Evolutionary conservation across 2,113 vertebrate genomes (phyloP).

Genomic region (Hemibagrus wyckioides): DNA sequence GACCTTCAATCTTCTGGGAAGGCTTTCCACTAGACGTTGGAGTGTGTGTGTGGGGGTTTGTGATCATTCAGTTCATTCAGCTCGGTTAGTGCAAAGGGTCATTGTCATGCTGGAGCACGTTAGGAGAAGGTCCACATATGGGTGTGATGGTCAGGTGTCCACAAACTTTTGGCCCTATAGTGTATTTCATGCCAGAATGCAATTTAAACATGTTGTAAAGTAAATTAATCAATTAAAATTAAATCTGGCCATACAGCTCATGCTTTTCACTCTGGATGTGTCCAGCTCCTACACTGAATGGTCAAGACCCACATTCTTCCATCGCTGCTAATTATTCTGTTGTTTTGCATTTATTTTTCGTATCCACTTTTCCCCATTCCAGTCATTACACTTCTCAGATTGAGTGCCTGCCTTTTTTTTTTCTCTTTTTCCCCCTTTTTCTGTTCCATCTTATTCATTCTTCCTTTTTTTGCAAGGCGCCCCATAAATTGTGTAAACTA

Average conservation of each 20-base stretch:
- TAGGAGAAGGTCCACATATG: not conserved
- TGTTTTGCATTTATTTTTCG: conserved; percentile 67
- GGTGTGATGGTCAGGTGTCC: not conserved
- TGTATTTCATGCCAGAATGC: not conserved
- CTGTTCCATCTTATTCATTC: conserved; percentile 26
- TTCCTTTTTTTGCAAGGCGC: conserved; percentile 22
- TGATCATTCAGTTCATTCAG: not conserved
- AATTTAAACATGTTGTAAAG: not conserved
- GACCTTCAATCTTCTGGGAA: not conserved
- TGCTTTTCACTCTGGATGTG: not conserved
- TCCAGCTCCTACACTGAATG: not conserved
- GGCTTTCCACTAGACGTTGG: not conserved
- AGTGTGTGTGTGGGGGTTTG: not conserved
- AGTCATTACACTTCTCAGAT: conserved; percentile 30
- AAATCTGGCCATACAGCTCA: not conserved
- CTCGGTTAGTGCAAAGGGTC: not conserved
- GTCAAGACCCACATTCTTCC: not conserved
- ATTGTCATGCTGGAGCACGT: not conserved
- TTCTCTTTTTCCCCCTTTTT: not conserved
- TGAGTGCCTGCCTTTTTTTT: conserved; percentile 17
- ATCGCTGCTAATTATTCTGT: not conserved
- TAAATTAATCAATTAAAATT: not conserved
- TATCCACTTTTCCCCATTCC: not conserved
- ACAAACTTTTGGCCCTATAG: not conserved
- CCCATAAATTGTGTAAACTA: conserved; percentile 56